Conservation (phyloP, 2,797 vertebrate species). For the Microctenopoma stevenorrisi region DNA sequence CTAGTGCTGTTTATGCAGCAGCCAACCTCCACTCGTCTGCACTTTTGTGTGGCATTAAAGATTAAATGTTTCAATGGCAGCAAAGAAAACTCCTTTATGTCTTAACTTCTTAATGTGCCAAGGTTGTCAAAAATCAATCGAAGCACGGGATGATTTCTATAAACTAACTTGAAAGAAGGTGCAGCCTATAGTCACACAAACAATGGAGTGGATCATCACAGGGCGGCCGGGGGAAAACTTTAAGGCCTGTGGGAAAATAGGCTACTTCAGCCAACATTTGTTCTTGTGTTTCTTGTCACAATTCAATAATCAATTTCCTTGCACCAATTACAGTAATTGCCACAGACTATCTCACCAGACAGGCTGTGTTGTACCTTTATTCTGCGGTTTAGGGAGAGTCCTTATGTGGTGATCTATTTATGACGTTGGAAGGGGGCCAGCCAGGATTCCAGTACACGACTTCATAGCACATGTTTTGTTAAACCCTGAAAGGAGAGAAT, state of each 20-base stretch:
- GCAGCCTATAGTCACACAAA: slow-evolving; percentile 6
- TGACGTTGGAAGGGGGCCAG: slow-evolving; percentile 21
- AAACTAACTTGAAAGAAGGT: slow-evolving; percentile 1
- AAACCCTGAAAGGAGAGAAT: slow-evolving; percentile 54
- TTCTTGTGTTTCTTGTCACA: slow-evolving; percentile 17
- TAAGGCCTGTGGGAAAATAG: neutral
- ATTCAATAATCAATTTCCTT: slow-evolving; percentile 14
- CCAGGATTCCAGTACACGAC: slow-evolving; percentile 14
- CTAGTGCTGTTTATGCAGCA: neutral
- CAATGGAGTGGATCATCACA: neutral
- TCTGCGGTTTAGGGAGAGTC: slow-evolving; percentile 4
- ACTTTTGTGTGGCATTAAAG: neutral
- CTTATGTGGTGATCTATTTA: slow-evolving; percentile 5
- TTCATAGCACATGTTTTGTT: slow-evolving; percentile 29
- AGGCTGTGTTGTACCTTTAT: slow-evolving; percentile 1
- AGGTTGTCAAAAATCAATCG: slow-evolving; percentile 27
- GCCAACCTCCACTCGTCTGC: neutral
- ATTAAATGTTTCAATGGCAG: neutral
- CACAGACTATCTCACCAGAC: neutral
- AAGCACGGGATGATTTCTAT: slow-evolving; percentile 5
- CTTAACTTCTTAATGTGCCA: slow-evolving; percentile 16
- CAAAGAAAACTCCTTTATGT: neutral
- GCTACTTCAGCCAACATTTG: slow-evolving; percentile 9
- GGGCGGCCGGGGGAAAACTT: slow-evolving; percentile 1
- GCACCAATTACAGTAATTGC: slow-evolving; percentile 1